Conservation (phyloP, 1,140 invertebrate genomes). For the Plodia interpunctella region DNA sequence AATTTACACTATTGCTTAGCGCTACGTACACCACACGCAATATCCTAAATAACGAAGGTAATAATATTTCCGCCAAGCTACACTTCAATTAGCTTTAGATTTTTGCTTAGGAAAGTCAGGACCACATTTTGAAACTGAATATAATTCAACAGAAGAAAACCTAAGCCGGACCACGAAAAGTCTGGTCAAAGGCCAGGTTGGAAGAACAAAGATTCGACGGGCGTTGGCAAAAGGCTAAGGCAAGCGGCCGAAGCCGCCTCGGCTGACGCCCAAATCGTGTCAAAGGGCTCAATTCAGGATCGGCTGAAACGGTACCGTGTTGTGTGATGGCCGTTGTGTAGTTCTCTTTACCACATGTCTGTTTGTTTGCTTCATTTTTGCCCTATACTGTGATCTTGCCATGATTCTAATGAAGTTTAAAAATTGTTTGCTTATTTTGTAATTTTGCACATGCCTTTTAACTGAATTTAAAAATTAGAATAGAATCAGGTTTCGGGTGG, state of each 20-base stretch:
- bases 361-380: background rate
- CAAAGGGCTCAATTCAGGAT: conserved; percentile 45
- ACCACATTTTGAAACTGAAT: background rate
- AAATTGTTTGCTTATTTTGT: too few relatives aligned
- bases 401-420: too few relatives aligned
- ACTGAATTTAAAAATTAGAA: too few relatives aligned
- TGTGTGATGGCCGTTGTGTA: background rate
- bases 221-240: conserved; percentile 48
- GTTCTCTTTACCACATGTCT: background rate
- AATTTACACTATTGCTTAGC: too few relatives aligned
- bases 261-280: conserved; percentile 36
- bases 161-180: conserved; percentile 49
- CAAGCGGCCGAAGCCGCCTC: conserved; percentile 57
- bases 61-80: background rate
- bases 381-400: background rate
- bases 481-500: too few relatives aligned
- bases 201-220: conserved; percentile 49
- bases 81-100: background rate
- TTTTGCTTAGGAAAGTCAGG: background rate
- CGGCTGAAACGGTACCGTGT: conserved; percentile 57
- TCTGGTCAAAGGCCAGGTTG: conserved; percentile 32
- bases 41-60: too few relatives aligned
- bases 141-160: conserved; percentile 60
- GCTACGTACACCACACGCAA: too few relatives aligned
- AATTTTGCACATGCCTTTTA: too few relatives aligned